Conservation (phyloP, 2,888 invertebrate species). For the Drosophila trichaetosa region DNA sequence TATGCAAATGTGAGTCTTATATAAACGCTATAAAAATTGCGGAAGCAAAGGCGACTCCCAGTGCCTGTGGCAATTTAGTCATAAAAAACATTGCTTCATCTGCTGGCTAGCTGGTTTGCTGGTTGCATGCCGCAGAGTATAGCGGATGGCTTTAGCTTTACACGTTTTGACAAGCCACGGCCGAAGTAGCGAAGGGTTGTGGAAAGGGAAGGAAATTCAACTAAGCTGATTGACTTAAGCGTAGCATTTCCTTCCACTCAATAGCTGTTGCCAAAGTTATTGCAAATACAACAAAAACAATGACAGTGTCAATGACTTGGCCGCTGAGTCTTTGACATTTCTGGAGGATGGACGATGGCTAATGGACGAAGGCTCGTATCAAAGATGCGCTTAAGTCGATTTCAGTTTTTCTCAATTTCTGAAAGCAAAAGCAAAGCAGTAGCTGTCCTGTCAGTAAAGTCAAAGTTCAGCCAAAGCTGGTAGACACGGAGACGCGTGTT, state of each 20-base stretch:
- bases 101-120: background rate
- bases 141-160: slow-evolving; percentile 32
- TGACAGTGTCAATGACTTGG: slow-evolving; percentile 66
- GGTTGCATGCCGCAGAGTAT: slow-evolving; percentile 8
- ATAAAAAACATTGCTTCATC: slow-evolving; percentile 26
- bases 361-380: slow-evolving; percentile 17
- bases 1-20: slow-evolving; percentile 39
- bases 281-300: slow-evolving; percentile 13
- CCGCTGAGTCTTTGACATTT: slow-evolving; percentile 20
- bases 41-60: background rate
- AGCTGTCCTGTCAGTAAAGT: slow-evolving; percentile 16
- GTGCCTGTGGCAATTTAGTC: slow-evolving; percentile 19
- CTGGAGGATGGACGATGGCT: slow-evolving; percentile 40
- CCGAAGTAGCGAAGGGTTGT: background rate
- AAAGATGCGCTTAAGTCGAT: slow-evolving; percentile 71
- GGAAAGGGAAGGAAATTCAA: slow-evolving; percentile 21
- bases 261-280: slow-evolving; percentile 47
- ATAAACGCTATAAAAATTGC: slow-evolving; percentile 8
- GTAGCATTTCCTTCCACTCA: slow-evolving; percentile 54
- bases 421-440: background rate
- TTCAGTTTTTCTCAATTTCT: slow-evolving; percentile 62
- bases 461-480: slow-evolving; percentile 39
- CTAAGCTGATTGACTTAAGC: slow-evolving; percentile 74
- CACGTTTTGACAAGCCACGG: slow-evolving; percentile 39
- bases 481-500: slow-evolving; percentile 57